These are phyloP conservation scores for Pseudocheirus occidentalis DNA, from an alignment of 2,797 vertebrate genomes.

Conservation along the genomic window DNA sequence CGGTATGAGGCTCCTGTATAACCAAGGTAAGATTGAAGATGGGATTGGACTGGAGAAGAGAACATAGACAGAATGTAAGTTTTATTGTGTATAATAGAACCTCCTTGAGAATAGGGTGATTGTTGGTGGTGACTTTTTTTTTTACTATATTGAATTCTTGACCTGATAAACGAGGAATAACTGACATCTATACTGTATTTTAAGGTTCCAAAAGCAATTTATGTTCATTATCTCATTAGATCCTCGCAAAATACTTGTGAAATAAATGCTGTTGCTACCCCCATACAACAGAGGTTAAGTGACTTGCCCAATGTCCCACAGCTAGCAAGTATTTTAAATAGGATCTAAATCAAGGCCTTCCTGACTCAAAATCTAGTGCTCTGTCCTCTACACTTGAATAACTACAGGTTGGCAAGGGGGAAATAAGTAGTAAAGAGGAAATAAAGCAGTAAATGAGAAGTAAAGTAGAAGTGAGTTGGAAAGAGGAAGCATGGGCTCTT, in stretches of 20 bases:
- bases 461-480: not conserved
- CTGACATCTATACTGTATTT: not conserved
- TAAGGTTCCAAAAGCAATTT: not conserved
- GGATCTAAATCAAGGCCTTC: not conserved
- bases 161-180: not conserved
- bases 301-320: not conserved
- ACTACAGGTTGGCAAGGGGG: not conserved
- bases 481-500: not conserved
- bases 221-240: not conserved
- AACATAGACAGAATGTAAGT: not conserved
- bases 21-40: not conserved
- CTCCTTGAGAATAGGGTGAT: not conserved
- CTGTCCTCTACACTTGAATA: not conserved
- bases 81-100: not conserved
- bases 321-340: not conserved
- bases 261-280: not conserved
- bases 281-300: not conserved
- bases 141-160: not conserved
- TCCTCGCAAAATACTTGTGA: not conserved
- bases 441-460: no score
- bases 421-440: not conserved
- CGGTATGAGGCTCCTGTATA: not conserved
- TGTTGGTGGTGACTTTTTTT: not conserved
- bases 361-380: not conserved
- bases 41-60: not conserved